These are phyloP conservation scores for Flabesymbios commensalis DNA, from an alignment of 2,888 invertebrate genomes.

Conservation along the genomic window DNA sequence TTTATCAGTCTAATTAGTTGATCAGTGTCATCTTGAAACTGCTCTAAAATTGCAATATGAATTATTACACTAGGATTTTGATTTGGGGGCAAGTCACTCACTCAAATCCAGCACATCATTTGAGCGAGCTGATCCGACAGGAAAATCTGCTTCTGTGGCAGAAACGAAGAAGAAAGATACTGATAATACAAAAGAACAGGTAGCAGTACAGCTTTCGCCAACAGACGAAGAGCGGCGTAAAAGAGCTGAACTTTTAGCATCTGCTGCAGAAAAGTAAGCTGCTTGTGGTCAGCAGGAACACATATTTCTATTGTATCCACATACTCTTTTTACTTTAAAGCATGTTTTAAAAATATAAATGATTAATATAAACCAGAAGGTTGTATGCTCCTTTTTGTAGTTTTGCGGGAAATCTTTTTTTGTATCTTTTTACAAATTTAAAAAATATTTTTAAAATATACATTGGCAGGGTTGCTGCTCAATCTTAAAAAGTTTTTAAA, in stretches of 20 bases:
- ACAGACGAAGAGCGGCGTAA: conserved; percentile 18
- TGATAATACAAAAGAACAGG: neutral
- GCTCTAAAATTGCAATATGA: no score
- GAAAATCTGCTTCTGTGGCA: conserved; percentile 16
- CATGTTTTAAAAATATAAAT: neutral
- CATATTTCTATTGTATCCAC: neutral
- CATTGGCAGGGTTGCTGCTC: no score
- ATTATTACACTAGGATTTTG: conserved; percentile 25
- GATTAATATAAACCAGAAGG: neutral
- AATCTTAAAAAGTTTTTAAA: no score
- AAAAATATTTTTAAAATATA: no score
- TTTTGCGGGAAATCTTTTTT: no score
- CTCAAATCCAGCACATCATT: conserved; percentile 22
- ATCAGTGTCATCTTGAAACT: no score
- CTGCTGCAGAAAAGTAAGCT: conserved; percentile 27
- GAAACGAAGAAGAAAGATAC: conserved; percentile 3
- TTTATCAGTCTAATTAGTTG: no score
- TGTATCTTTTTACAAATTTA: no score
- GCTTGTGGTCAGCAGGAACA: neutral
- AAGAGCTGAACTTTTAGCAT: conserved; percentile 20
- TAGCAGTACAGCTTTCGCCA: neutral
- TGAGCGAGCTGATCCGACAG: conserved; percentile 31
- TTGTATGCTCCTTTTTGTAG: no score
- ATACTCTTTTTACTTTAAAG: neutral
- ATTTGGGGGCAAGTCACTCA: conserved; percentile 23